phyloP scores from a whole-genome alignment of 2,888 invertebrate species.

The Bellardia pandia region DNA sequence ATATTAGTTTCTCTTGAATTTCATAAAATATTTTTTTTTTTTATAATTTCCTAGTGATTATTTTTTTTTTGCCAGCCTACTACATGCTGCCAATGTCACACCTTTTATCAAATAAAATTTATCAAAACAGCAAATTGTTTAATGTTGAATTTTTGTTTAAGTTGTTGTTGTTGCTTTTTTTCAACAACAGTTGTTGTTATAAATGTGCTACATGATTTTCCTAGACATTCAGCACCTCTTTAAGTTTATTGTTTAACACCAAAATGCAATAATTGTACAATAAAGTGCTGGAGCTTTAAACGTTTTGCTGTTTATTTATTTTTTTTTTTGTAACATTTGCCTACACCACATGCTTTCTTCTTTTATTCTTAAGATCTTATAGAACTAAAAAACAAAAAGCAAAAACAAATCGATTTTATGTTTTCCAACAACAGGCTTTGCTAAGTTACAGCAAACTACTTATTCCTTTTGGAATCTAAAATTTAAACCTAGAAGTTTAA shows the following conservation, averaged over 20 bases:
- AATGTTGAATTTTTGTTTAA: constrained; percentile 43
- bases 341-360: constrained; percentile 15
- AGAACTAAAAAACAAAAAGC: constrained; percentile 26
- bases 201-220: constrained; percentile 70
- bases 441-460: neutral
- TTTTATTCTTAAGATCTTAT: constrained; percentile 14
- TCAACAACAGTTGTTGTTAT: constrained; percentile 57
- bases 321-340: constrained; percentile 22
- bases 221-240: constrained; percentile 72
- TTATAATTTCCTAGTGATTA: neutral
- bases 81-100: constrained; percentile 67
- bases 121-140: constrained; percentile 57
- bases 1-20: neutral
- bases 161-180: constrained; percentile 12
- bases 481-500: neutral
- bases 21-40: neutral
- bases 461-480: neutral
- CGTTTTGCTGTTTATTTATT: constrained; percentile 8
- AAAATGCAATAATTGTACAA: constrained; percentile 75
- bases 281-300: constrained; percentile 53
- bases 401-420: constrained; percentile 47
- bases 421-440: neutral
- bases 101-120: constrained; percentile 70
- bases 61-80: neutral
- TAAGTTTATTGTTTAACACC: constrained; percentile 74